Percentiles rank a stretch among this genome's conserved stretches.
Conservation (phyloP, 2,113 vertebrate genomes). For the Chionodraco myersi region DNA sequence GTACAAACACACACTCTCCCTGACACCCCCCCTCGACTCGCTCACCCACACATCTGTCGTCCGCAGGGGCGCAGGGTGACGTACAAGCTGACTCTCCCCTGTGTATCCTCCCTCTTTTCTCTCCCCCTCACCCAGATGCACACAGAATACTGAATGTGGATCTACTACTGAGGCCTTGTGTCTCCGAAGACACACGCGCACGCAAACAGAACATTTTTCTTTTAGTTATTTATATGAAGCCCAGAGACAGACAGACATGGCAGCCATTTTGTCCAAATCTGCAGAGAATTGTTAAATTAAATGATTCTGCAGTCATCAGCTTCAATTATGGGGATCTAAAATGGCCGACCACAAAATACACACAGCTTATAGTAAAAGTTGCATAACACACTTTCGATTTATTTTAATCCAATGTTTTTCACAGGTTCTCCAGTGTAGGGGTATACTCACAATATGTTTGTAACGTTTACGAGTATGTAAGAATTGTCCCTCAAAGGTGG, state of each 20-base stretch:
- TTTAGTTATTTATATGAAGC: conserved; percentile 73
- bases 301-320: conserved; percentile 47
- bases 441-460: not conserved
- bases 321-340: conserved; percentile 48
- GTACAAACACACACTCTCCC: conserved; percentile 45
- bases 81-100: conserved; percentile 70
- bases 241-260: conserved; percentile 43
- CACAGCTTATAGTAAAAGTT: not conserved
- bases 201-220: conserved; percentile 59
- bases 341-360: conserved; percentile 44
- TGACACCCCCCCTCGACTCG: conserved; percentile 32
- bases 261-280: conserved; percentile 67
- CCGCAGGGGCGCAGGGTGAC: conserved; percentile 82
- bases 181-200: conserved; percentile 67
- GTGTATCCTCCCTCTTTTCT: conserved; percentile 62
- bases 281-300: conserved; percentile 35
- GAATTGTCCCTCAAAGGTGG: not conserved
- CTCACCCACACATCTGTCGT: conserved; percentile 77
- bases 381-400: not conserved
- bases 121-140: conserved; percentile 73
- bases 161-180: conserved; percentile 65
- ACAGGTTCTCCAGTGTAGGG: not conserved
- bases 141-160: conserved; percentile 74
- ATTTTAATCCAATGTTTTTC: not conserved
- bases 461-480: not conserved